Evolutionary conservation across 1,140 invertebrate species (phyloP).

Genomic region (Arctopsyche grandis): DNA sequence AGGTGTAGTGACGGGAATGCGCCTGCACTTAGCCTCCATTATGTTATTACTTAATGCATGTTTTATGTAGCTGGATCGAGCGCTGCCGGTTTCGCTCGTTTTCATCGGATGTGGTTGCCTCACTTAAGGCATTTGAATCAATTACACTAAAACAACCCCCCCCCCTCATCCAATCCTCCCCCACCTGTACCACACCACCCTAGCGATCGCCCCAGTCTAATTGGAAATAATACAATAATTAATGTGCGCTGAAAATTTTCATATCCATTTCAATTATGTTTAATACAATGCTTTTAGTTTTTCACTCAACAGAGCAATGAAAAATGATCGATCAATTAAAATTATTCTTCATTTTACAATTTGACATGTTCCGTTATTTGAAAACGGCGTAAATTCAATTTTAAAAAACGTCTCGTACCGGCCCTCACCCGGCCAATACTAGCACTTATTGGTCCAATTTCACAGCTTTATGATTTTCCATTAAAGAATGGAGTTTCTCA

Average conservation of each 20-base stretch:
- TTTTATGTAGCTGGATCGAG: conserved; percentile 53
- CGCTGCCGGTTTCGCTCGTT: conserved; percentile 29
- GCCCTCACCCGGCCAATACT: background rate
- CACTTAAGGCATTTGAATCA: conserved; percentile 41
- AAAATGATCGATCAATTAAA: no score
- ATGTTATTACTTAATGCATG: conserved; percentile 55
- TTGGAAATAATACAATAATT: background rate
- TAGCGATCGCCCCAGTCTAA: background rate
- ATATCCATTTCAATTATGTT: no score
- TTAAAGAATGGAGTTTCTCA: conserved; percentile 31
- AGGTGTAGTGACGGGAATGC: conserved; percentile 46
- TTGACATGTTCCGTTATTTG: no score
- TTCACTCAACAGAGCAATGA: no score
- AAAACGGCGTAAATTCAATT: no score
- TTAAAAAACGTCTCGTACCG: background rate
- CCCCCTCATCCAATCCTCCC: background rate
- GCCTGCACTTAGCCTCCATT: conserved; percentile 54
- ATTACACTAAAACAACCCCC: conserved; percentile 34
- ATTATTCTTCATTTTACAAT: no score
- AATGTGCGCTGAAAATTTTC: background rate
- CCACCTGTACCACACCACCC: background rate
- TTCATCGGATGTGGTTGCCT: conserved; percentile 41
- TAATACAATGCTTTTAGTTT: no score
- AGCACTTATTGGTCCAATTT: conserved; percentile 21
- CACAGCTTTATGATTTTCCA: conserved; percentile 29